Evolutionary conservation across 2,113 vertebrate species (phyloP).

Genomic region (Passerina amoena): DNA sequence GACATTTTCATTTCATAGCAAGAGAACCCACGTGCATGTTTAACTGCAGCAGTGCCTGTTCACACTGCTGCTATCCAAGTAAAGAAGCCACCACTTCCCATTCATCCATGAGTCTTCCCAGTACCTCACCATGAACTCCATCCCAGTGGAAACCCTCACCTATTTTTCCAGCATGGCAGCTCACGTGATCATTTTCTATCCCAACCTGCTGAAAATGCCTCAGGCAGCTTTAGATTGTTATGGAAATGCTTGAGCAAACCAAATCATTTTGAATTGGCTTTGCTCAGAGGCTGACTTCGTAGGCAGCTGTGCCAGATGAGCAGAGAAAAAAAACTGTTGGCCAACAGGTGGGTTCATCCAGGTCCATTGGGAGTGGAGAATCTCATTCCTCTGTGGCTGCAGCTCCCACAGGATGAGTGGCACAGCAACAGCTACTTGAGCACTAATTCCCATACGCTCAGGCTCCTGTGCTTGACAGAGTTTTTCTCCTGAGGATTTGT

Average conservation of each 20-base stretch:
- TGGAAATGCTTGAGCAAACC: not conserved
- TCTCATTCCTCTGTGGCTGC: not conserved
- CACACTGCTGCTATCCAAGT: not conserved
- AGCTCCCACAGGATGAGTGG: not conserved
- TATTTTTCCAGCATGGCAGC: not conserved
- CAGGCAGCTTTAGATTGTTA: not conserved
- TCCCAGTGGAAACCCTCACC: not conserved
- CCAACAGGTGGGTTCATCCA: not conserved
- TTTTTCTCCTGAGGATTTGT: not conserved
- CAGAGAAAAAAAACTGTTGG: not conserved
- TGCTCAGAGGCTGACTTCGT: not conserved
- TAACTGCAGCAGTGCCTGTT: not conserved
- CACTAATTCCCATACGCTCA: not conserved
- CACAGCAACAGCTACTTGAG: not conserved
- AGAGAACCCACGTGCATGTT: fast-evolving
- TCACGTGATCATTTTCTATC: not conserved
- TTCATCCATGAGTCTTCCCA: not conserved
- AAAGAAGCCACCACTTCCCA: not conserved
- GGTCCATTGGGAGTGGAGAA: not conserved
- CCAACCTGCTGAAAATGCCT: not conserved
- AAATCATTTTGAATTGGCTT: not conserved
- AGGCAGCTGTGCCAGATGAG: not conserved
- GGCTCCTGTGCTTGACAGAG: not conserved
- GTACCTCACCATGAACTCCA: not conserved
- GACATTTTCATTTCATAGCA: not conserved